Conservation (phyloP, 2,888 invertebrate genomes). For the Boloria selene region DNA sequence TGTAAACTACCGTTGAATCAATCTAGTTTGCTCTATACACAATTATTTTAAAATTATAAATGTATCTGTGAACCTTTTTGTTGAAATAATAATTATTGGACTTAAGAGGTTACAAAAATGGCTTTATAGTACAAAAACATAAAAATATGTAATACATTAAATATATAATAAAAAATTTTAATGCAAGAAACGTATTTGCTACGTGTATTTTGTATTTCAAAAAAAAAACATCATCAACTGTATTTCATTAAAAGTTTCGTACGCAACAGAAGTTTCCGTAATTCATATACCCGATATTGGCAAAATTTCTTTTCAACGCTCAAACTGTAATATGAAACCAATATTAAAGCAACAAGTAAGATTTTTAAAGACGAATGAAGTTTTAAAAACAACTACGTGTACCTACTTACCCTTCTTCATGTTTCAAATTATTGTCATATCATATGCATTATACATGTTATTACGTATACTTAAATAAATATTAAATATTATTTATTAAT, state of each 20-base stretch:
- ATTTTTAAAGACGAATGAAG: constrained; percentile 25
- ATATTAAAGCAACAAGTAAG: constrained; percentile 31
- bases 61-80: too few relatives aligned
- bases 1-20: constrained; percentile 15
- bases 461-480: too few relatives aligned
- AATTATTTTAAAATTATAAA: not conserved
- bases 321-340: constrained; percentile 52
- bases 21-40: constrained; percentile 9
- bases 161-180: not conserved
- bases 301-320: constrained; percentile 63
- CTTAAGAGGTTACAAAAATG: not conserved
- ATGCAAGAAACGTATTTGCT: not conserved
- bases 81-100: too few relatives aligned
- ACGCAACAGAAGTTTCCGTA: constrained; percentile 59
- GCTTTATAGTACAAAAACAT: not conserved
- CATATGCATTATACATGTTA: too few relatives aligned
- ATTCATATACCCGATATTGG: constrained; percentile 58
- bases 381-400: not conserved
- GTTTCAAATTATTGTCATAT: too few relatives aligned
- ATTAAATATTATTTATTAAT: not conserved
- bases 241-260: constrained; percentile 77
- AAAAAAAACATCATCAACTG: constrained; percentile 35
- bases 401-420: not conserved
- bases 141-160: not conserved
- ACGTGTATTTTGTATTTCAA: constrained; percentile 2